Evolutionary conservation across 2,113 vertebrate species (phyloP).

Genomic region (Tinamus guttatus): DNA sequence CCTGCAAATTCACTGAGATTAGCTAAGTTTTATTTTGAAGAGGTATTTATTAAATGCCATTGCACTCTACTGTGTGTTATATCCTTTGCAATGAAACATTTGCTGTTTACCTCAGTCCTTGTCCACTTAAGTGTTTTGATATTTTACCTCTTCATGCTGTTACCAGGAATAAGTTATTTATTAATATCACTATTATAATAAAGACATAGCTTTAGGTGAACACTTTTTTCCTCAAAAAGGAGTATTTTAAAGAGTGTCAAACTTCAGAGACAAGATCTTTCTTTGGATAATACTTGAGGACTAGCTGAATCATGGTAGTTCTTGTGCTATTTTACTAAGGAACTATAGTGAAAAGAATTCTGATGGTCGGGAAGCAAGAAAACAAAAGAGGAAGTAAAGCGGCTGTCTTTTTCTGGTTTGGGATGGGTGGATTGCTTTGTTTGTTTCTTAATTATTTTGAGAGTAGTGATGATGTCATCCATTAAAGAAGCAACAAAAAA

Average conservation of each 20-base stretch:
- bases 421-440: background rate
- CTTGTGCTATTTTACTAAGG: background rate
- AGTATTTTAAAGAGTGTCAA: background rate
- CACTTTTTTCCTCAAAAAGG: background rate
- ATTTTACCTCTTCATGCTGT: background rate
- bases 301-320: background rate
- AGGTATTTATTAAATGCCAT: background rate
- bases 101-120: background rate
- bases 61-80: background rate
- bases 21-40: background rate
- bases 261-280: background rate
- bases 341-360: background rate
- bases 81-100: background rate
- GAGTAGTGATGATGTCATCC: background rate
- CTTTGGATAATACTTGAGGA: background rate
- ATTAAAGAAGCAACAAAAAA: background rate
- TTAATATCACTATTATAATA: background rate
- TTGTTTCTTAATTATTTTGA: background rate
- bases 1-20: background rate
- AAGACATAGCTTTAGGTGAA: background rate
- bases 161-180: background rate
- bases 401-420: background rate
- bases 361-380: background rate
- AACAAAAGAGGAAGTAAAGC: background rate
- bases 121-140: background rate